A percentile compares a stretch with the other conserved stretches of the same genome.
Evolutionary conservation across 2,113 vertebrate species (phyloP).

Genomic region (Psilopsiagon aymara): DNA sequence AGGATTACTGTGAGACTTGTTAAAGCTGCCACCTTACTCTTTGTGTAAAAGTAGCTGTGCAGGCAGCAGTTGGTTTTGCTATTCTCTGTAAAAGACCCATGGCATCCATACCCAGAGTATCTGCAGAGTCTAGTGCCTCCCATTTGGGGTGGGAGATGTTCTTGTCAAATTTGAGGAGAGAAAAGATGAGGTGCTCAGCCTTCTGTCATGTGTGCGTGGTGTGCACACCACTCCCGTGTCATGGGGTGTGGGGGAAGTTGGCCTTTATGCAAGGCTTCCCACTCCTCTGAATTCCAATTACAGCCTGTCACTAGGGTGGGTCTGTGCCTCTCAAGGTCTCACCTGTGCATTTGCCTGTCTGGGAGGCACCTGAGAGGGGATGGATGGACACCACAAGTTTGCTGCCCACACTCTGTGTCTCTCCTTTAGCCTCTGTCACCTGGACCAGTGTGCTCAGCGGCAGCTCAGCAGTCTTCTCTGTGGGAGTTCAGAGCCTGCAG

Average conservation of each 20-base stretch:
- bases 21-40: background rate
- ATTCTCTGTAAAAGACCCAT: background rate
- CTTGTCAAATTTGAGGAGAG: background rate
- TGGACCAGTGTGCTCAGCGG: background rate
- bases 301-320: background rate
- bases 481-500: slow-evolving; percentile 31
- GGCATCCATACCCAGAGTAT: background rate
- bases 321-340: background rate
- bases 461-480: background rate
- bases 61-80: background rate
- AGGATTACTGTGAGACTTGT: background rate
- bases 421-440: slow-evolving; percentile 23
- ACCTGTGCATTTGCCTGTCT: background rate
- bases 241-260: background rate
- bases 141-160: background rate
- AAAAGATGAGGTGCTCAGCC: background rate
- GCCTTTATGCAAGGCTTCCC: background rate
- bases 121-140: background rate
- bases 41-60: background rate
- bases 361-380: background rate
- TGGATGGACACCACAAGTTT: background rate
- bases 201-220: background rate
- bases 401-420: background rate
- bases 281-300: background rate
- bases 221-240: background rate